Evolutionary conservation across 2,113 vertebrate genomes (phyloP).

Genomic region (Leptodactylus fuscus): DNA sequence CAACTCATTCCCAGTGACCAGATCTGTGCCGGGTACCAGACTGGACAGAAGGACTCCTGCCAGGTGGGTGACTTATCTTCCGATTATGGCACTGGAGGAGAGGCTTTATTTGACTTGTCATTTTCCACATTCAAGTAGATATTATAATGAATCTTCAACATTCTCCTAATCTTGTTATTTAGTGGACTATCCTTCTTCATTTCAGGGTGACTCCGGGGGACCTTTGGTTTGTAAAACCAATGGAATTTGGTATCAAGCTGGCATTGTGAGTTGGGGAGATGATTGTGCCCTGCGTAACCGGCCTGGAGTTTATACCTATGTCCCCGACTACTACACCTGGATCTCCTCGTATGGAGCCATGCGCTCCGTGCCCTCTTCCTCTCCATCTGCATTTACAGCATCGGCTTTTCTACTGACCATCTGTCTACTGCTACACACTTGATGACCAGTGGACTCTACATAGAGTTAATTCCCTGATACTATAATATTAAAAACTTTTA

Average conservation of each 20-base stretch:
- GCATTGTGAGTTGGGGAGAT: constrained; percentile 31
- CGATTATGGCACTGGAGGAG: no score
- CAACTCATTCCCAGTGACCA: constrained; percentile 55
- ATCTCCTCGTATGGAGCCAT: not conserved
- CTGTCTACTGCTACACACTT: not conserved
- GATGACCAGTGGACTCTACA: not conserved
- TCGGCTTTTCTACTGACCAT: not conserved
- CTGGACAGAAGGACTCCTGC: constrained; percentile 60
- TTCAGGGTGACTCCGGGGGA: constrained; percentile 22
- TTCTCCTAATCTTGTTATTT: not conserved
- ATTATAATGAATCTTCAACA: not conserved
- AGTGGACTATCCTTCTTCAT: not conserved
- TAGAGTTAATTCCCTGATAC: no score
- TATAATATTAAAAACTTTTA: not conserved
- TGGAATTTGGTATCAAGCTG: not conserved
- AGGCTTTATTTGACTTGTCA: no score
- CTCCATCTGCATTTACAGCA: not conserved
- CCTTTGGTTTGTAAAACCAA: not conserved
- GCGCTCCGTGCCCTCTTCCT: not conserved
- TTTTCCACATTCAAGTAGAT: no score
- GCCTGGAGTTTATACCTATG: not conserved
- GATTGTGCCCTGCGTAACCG: not conserved
- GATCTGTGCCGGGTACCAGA: constrained; percentile 61
- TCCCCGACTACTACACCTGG: not conserved
- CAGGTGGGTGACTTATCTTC: constrained; percentile 49